Conservation (phyloP, 1,140 invertebrate species). For the Magallana gigas region DNA sequence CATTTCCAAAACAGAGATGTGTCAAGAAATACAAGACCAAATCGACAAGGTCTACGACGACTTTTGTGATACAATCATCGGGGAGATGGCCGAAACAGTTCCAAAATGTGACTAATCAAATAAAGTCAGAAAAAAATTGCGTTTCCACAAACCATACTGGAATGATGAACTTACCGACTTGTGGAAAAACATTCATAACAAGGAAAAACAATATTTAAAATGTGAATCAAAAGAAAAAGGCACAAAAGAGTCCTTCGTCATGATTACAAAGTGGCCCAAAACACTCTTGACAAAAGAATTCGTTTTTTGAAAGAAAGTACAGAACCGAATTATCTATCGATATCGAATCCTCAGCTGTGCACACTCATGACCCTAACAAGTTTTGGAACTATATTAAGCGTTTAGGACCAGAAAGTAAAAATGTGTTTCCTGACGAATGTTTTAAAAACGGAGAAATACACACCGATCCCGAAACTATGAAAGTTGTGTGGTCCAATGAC, state of each 20-base stretch:
- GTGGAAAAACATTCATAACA: constrained; percentile 3
- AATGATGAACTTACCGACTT: constrained; percentile 9
- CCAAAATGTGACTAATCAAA: neutral
- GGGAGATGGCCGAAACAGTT: constrained; percentile 25
- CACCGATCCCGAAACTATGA: no score
- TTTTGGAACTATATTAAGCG: constrained; percentile 41
- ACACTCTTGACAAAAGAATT: constrained; percentile 14
- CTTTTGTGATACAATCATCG: neutral
- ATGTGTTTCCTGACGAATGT: constrained; percentile 39
- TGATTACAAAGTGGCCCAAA: no score
- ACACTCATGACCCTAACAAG: constrained; percentile 22
- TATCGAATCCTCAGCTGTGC: neutral
- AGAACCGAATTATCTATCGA: constrained; percentile 1
- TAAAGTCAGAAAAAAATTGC: neutral
- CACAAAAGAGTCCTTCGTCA: no score
- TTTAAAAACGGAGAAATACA: neutral
- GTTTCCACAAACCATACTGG: constrained; percentile 32
- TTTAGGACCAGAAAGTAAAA: neutral
- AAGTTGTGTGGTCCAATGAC: no score
- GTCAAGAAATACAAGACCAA: neutral
- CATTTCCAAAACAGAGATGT: neutral
- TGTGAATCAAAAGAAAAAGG: no score
- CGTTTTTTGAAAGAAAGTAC: constrained; percentile 38
- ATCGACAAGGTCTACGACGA: constrained; percentile 36
- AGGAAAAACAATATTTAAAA: no score